Percentiles rank a stretch among this genome's conserved stretches.
Conservation (phyloP, 2,797 vertebrate species). For the Australoheros facetus region DNA sequence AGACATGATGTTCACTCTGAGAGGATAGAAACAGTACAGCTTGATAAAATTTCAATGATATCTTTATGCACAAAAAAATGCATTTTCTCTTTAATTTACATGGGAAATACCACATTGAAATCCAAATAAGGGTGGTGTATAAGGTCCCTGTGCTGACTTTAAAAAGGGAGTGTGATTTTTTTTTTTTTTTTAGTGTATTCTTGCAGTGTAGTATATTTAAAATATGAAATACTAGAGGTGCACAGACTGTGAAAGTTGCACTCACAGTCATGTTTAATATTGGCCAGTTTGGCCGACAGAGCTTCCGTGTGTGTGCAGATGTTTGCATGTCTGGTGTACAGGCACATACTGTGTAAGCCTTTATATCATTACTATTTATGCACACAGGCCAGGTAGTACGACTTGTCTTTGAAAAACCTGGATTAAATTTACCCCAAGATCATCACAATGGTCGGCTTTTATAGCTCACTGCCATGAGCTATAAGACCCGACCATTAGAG, state of each 20-base stretch:
- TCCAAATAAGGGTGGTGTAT: background rate
- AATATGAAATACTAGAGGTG: background rate
- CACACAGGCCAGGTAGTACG: constrained; percentile 8
- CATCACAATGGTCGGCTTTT: constrained; percentile 13
- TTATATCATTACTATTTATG: constrained; percentile 16
- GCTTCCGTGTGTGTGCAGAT: background rate
- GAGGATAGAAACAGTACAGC: background rate
- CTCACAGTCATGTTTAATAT: background rate
- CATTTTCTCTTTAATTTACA: background rate
- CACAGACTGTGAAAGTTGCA: background rate
- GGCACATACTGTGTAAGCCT: background rate
- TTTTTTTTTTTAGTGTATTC: background rate
- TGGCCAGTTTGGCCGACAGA: no score
- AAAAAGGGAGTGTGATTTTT: constrained; percentile 22
- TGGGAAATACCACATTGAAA: background rate
- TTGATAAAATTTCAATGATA: background rate
- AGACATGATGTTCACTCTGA: constrained; percentile 15
- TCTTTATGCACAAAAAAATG: background rate
- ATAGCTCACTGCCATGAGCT: constrained; percentile 37
- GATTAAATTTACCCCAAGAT: constrained; percentile 59
- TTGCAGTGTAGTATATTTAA: background rate
- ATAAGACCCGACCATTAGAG: constrained; percentile 60
- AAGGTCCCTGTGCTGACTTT: constrained; percentile 12
- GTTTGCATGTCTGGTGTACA: background rate
- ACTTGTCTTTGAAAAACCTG: constrained; percentile 45